These are phyloP conservation scores for Phocides pigmalion DNA, from an alignment of 1,140 invertebrate species.

Conservation along the genomic window DNA sequence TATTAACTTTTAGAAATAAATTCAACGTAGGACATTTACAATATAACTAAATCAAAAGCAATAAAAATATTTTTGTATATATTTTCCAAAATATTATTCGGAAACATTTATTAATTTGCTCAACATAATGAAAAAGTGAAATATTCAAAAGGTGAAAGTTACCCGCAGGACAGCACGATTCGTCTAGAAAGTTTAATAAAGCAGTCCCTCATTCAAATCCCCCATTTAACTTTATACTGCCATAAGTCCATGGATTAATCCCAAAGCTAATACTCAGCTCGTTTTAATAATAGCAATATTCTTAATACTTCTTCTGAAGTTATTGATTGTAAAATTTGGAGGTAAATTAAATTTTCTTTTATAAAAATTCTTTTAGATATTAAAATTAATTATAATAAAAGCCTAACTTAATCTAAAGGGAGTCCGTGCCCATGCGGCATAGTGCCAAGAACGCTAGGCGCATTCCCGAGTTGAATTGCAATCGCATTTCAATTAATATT, in stretches of 20 bases:
- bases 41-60: no score
- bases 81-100: background rate
- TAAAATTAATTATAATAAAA: no score
- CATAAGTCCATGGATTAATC: slow-evolving; percentile 26
- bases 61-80: no score
- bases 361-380: no score
- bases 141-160: slow-evolving; percentile 7
- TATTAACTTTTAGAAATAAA: no score
- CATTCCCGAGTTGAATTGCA: no score
- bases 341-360: no score
- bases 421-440: no score
- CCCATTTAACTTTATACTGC: slow-evolving; percentile 26
- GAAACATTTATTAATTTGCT: background rate
- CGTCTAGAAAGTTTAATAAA: slow-evolving; percentile 28
- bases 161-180: slow-evolving; percentile 4
- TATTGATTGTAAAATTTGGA: background rate
- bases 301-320: slow-evolving; percentile 8
- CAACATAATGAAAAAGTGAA: background rate
- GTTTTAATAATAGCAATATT: slow-evolving; percentile 29
- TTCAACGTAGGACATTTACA: no score
- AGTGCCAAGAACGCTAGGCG: no score
- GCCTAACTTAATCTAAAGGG: no score
- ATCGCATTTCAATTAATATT: no score
- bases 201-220: slow-evolving; percentile 28
- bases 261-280: slow-evolving; percentile 22